phyloP scores from a whole-genome alignment of 2,113 vertebrate genomes.

The human region GRCh38 chr2:46241501-46242000 shows the following conservation, averaged over 20 bases:
- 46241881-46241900: background rate
- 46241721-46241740: background rate
- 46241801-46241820: background rate
- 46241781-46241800: background rate
- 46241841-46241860: background rate
- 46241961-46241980: background rate
- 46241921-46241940: background rate
- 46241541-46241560: background rate
- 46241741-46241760: background rate
- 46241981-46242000: constrained; percentile 84
- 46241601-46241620: background rate
- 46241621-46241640: background rate
- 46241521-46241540: background rate
- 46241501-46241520: background rate
- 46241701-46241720: background rate
- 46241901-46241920: background rate
- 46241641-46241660: background rate
- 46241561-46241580: background rate
- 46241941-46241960: background rate
- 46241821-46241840: background rate
- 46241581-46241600: background rate
- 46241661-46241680: background rate
- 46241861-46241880: background rate
- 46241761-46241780: background rate
- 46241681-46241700: background rate